Base-by-base conservation (phyloP, 2,113 vertebrate genomes). In the Scortum barcoo region DNA sequence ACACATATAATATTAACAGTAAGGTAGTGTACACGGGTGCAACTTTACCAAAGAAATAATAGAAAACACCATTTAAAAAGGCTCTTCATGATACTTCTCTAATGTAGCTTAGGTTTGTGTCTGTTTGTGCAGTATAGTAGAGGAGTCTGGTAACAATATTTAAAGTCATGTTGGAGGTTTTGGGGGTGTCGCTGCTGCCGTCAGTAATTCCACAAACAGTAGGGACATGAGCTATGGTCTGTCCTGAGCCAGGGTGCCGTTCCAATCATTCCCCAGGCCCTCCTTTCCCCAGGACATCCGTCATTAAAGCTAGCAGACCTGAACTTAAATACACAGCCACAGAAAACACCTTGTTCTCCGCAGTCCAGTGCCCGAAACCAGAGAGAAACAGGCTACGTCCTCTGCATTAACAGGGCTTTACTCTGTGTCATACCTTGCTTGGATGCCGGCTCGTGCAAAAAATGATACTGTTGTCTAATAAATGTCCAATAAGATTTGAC, bases 231-330 rank as follows among this genome's bases (percentile, higher is more conserved):
- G 80, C 85, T 81, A 71, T 42, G 76, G 54, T 72, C 71, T 51
- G 80, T 44, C n/a, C 9, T 58, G 17, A 57, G 30, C 72, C 48
- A 68, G 65, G 30, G 63, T 62, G 87, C 74, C 28, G 53, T 60
- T 76, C 73, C 60, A 69, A 53, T 85, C 51, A 61, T 80, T 83
- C 86, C 75, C 66, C 57, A 28, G 62, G 57, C 77, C 71, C 74
- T 78, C 78, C 75, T 73, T 75, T 81, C 69, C 84, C 65, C 72
- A 63, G 69, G 85, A 85, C 81, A 76, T 82, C 48, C 8, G 71
- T 70, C 81, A 88, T 92, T 86, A 94, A 91, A 91, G 71, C 68
- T 48, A 91, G 74, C 85, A 93, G 94, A 95, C 91, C 87, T 91
- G 71, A 94, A 94, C 89, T 80, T 76, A 91, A 93, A 92, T 82